Conservation (phyloP, 2,888 invertebrate genomes). For the Ormyrus rosae region DNA sequence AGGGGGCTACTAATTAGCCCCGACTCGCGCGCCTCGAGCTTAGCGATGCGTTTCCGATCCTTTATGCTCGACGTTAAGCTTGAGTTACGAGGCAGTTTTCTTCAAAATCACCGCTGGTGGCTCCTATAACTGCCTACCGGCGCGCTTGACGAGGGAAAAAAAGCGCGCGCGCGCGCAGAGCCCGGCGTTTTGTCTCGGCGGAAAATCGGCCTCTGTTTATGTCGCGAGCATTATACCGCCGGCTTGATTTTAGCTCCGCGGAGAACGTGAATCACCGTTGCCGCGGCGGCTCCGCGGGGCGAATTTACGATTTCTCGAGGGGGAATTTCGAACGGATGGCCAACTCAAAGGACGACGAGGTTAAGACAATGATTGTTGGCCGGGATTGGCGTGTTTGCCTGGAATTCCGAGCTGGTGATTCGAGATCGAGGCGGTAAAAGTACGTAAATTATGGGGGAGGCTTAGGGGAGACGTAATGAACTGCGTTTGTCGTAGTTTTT, state of each 20-base stretch:
- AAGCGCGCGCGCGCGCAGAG: background rate
- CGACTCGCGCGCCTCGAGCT: background rate
- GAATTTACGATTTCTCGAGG: too few species aligned
- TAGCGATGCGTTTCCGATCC: constrained; percentile 47
- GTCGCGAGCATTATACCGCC: background rate
- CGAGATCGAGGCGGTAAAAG: too few species aligned
- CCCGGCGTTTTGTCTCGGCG: background rate
- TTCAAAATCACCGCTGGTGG: constrained; percentile 43
- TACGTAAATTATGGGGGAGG: too few species aligned
- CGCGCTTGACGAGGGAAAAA: background rate
- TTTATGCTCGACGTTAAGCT: constrained; percentile 53
- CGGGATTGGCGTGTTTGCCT: too few species aligned
- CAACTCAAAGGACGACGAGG: too few species aligned
- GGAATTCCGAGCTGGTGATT: too few species aligned
- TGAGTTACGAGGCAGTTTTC: constrained; percentile 62
- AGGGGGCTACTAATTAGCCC: constrained; percentile 46
- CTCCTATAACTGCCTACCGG: constrained; percentile 16
- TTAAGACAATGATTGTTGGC: too few species aligned
- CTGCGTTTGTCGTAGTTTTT: too few species aligned
- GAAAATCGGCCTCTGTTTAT: constrained; percentile 22
- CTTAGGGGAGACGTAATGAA: too few species aligned
- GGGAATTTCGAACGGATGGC: too few species aligned
- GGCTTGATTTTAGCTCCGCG: background rate
- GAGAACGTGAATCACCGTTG: background rate
- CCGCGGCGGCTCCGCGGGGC: background rate